Base-by-base conservation (phyloP, 2,113 vertebrate species). In the Hippopotamus amphibius region DNA sequence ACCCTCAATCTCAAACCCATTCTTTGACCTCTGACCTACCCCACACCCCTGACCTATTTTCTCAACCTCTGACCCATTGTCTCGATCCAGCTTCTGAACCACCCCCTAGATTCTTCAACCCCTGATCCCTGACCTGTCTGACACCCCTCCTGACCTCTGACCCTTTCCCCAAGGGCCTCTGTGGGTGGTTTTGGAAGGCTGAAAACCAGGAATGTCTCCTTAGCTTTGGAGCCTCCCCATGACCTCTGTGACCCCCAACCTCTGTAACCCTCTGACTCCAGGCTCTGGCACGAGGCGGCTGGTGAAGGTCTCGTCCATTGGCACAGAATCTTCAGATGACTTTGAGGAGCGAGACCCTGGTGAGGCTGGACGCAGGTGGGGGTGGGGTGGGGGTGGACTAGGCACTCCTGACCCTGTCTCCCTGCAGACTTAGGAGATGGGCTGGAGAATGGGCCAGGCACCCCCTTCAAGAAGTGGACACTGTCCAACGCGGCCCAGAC, bases 271-370 rank as follows among this genome's bases (percentile, higher is more conserved):
- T 87, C 79, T 71, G 90, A 91, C 63, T 90, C 57, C 57, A 98
- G 98, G 93, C 74, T 96, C 99, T 69, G 96, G 92, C 1, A 90
- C 74, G 0, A 98, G 98, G 95, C 99, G 97, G 82, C 80, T 99
- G 30, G 90, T 96, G 30, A 99, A 99, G 97, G 98, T 98, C 7
- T 71, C 98, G 0, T 99, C 97, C 61, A 99, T 96, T 0, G 94
- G 99, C 92, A 99, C 99, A 0, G 97, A 99, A 97, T 99, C 99
- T 80, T 99, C 98, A 0, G 99, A 99, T 4, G 99, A 99, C 83
- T 98, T 99, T 30, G 99, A 99, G 17, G 99, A 99, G 46, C 98
- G 98, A 86, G 99, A 99, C 76, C 84, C 98, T 46, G 96, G 96
- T 55, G 50, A 97, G 93, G 46, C 90, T n/a, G 41, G 55, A 65